Conservation (phyloP, 1,140 invertebrate genomes). For the Laodelphax striatellus region DNA sequence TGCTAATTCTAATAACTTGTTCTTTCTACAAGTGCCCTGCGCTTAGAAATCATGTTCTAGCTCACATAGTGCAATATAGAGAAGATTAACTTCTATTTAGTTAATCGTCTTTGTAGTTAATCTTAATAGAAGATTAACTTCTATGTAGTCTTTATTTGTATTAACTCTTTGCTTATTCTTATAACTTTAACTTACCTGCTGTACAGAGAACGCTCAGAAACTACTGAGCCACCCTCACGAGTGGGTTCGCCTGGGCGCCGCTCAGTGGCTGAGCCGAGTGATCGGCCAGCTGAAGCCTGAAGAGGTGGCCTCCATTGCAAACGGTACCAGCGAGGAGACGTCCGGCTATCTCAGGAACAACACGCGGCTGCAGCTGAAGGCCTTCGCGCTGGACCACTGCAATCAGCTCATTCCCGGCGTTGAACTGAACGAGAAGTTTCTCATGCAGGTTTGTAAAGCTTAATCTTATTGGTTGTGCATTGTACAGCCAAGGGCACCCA, state of each 20-base stretch:
- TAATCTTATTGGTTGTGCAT: too few relatives aligned
- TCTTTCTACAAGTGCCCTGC: too few relatives aligned
- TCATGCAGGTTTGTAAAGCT: constrained; percentile 16
- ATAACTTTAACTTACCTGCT: constrained; percentile 10
- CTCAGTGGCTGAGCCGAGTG: constrained; percentile 60
- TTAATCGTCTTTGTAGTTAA: too few relatives aligned
- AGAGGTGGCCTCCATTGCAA: constrained; percentile 34
- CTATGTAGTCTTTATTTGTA: too few relatives aligned
- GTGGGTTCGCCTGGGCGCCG: constrained; percentile 62
- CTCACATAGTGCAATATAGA: too few relatives aligned
- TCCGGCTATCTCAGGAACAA: constrained; percentile 12
- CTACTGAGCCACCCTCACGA: constrained; percentile 48
- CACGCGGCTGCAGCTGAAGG: constrained; percentile 15
- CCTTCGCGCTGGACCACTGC: constrained; percentile 21
- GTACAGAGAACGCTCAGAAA: constrained; percentile 35
- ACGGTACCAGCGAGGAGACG: not conserved
- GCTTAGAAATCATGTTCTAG: too few relatives aligned
- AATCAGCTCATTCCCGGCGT: constrained; percentile 32
- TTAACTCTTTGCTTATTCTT: too few relatives aligned
- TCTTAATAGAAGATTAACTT: too few relatives aligned
- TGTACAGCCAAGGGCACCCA: too few relatives aligned
- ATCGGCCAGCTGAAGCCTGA: constrained; percentile 47
- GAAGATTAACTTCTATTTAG: too few relatives aligned
- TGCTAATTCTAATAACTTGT: too few relatives aligned
- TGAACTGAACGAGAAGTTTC: constrained; percentile 31